phyloP scores from a whole-genome alignment of 2,888 invertebrate species.

The Stenurella melanura region DNA sequence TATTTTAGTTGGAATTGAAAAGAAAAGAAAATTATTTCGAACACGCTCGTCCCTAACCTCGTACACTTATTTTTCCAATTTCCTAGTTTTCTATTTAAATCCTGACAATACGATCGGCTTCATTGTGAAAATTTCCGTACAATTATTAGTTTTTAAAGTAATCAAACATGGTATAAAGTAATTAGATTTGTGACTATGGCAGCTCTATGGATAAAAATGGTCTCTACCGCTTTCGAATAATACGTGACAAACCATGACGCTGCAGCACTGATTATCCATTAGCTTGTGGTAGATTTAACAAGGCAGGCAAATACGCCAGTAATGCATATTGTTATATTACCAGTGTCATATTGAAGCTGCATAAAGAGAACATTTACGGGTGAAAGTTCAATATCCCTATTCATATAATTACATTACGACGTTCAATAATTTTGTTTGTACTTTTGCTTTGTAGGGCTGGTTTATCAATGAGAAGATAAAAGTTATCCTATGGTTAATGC shows the following conservation, averaged over 20 bases:
- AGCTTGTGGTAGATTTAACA: slow-evolving; percentile 40
- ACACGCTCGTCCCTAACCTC: background rate
- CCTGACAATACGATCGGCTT: background rate
- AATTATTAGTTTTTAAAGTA: slow-evolving; percentile 24
- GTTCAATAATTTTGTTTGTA: no score
- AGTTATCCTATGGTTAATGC: no score
- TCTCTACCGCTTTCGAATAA: slow-evolving; percentile 17
- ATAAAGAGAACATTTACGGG: background rate
- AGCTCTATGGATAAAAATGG: slow-evolving; percentile 24
- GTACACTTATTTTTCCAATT: background rate
- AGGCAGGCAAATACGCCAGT: slow-evolving; percentile 34
- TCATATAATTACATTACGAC: no score
- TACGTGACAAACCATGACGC: slow-evolving; percentile 34
- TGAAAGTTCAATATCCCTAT: no score
- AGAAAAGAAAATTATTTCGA: no score
- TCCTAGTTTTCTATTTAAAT: background rate
- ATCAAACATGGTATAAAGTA: background rate
- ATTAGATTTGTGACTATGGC: slow-evolving; percentile 15
- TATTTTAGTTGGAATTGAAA: background rate
- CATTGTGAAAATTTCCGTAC: background rate
- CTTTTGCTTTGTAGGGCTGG: no score
- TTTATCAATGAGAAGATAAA: no score
- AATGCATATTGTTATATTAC: slow-evolving; percentile 21
- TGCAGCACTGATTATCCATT: slow-evolving; percentile 42
- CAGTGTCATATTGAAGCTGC: background rate